Evolutionary conservation across 2,113 vertebrate species (phyloP).

Genomic region (Atractosteus spatula): DNA sequence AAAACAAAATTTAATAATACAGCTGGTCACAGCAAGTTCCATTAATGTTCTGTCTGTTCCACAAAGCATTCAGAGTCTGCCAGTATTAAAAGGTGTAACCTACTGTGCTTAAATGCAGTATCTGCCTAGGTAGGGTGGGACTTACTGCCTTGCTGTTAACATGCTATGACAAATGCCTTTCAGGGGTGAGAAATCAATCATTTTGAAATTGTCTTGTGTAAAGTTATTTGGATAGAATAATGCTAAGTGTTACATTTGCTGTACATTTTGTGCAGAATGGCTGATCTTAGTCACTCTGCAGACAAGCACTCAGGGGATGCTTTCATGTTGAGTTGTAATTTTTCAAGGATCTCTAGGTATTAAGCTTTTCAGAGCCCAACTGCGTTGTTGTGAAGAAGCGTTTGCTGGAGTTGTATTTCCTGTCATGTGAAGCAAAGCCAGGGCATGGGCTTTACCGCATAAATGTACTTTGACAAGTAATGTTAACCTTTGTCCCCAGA

Average conservation of each 20-base stretch:
- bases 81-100: not conserved
- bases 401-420: constrained; percentile 3
- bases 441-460: not conserved
- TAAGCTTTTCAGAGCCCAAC: not conserved
- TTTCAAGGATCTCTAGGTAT: constrained; percentile 9
- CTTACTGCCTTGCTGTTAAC: constrained; percentile 47
- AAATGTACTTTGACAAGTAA: not conserved
- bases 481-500: constrained; percentile 10
- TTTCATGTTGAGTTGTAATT: constrained; percentile 1
- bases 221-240: constrained; percentile 59
- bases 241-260: constrained; percentile 51
- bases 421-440: constrained; percentile 6
- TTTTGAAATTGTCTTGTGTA: constrained; percentile 46
- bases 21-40: not conserved
- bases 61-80: not conserved
- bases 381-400: constrained; percentile 5
- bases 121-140: constrained; percentile 57
- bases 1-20: not conserved
- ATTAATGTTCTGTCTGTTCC: not conserved
- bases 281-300: not conserved
- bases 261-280: not conserved
- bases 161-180: constrained; percentile 62
- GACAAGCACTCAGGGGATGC: not conserved
- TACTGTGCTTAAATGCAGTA: constrained; percentile 48
- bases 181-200: constrained; percentile 64